Evolutionary conservation across 2,888 invertebrate genomes (phyloP).

Genomic region (Mythimna loreyi): DNA sequence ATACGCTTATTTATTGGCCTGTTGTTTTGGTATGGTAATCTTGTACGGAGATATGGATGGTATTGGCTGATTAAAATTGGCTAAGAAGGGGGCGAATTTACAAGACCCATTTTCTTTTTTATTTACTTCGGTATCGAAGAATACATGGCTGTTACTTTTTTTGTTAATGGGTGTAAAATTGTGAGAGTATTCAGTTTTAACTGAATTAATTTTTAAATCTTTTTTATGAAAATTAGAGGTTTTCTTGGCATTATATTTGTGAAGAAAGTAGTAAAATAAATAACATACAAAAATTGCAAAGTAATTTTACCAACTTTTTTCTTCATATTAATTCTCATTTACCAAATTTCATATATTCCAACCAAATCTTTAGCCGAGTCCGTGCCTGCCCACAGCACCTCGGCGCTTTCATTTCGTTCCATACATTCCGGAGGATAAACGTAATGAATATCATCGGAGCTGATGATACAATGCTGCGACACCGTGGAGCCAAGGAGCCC

Average conservation of each 20-base stretch:
- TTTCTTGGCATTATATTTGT: too few relatives aligned
- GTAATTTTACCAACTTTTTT: too few relatives aligned
- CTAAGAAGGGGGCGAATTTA: slow-evolving; percentile 9
- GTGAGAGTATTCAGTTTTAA: too few relatives aligned
- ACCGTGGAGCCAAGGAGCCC: slow-evolving; percentile 18
- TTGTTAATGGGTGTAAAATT: too few relatives aligned
- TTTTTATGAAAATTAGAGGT: too few relatives aligned
- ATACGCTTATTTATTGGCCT: slow-evolving; percentile 61
- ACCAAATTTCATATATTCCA: background rate
- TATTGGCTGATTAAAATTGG: slow-evolving; percentile 56
- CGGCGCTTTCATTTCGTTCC: slow-evolving; percentile 76
- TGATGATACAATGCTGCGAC: slow-evolving; percentile 41
- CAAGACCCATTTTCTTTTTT: background rate
- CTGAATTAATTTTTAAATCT: too few relatives aligned
- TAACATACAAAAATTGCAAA: too few relatives aligned
- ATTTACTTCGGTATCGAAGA: too few relatives aligned
- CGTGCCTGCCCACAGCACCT: slow-evolving; percentile 73
- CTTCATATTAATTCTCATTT: too few relatives aligned
- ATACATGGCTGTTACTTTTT: too few relatives aligned
- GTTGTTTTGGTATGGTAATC: slow-evolving; percentile 59
- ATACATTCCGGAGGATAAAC: slow-evolving; percentile 78
- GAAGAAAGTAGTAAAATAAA: too few relatives aligned
- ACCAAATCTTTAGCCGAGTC: slow-evolving; percentile 50
- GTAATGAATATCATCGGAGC: slow-evolving; percentile 81
- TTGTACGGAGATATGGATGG: slow-evolving; percentile 40